Conservation (phyloP, 2,113 vertebrate species). For the Alligator mississippiensis region DNA sequence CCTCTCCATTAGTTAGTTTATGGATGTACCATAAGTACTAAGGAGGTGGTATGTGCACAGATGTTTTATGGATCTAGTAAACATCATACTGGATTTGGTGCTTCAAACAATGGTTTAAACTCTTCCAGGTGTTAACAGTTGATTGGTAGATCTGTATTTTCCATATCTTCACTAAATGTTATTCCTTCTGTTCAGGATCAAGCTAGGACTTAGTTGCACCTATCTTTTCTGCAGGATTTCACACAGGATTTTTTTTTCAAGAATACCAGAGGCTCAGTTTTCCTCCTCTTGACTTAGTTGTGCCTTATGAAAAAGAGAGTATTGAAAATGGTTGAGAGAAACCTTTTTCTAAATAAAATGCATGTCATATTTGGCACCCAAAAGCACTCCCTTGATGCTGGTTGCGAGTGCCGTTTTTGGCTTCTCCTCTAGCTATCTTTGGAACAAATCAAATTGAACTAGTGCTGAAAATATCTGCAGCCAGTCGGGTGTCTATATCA, state of each 20-base stretch:
- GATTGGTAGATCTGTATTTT: neutral
- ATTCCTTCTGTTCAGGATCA: conserved; percentile 6
- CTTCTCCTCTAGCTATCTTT: conserved; percentile 52
- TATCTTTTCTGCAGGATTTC: neutral
- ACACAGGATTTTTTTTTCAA: conserved; percentile 11
- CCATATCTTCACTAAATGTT: neutral
- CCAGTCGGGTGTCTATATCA: conserved; percentile 48
- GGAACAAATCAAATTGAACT: conserved; percentile 48
- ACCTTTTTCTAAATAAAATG: too few relatives aligned
- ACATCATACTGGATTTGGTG: neutral
- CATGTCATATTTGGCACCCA: too few relatives aligned
- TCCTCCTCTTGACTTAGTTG: too few relatives aligned
- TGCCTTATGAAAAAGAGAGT: too few relatives aligned
- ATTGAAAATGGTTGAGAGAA: too few relatives aligned
- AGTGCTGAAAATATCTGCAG: conserved; percentile 48
- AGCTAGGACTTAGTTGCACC: neutral
- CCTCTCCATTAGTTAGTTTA: neutral
- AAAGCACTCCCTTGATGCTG: too few relatives aligned
- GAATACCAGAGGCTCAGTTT: too few relatives aligned
- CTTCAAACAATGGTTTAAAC: neutral
- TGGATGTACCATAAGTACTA: neutral
- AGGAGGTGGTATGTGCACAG: neutral
- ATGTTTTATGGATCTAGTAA: neutral
- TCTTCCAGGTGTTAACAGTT: neutral
- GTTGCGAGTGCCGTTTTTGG: conserved; percentile 55